Evolutionary conservation across 2,888 invertebrate genomes (phyloP).

Genomic region (Agrilus cyanescens): DNA sequence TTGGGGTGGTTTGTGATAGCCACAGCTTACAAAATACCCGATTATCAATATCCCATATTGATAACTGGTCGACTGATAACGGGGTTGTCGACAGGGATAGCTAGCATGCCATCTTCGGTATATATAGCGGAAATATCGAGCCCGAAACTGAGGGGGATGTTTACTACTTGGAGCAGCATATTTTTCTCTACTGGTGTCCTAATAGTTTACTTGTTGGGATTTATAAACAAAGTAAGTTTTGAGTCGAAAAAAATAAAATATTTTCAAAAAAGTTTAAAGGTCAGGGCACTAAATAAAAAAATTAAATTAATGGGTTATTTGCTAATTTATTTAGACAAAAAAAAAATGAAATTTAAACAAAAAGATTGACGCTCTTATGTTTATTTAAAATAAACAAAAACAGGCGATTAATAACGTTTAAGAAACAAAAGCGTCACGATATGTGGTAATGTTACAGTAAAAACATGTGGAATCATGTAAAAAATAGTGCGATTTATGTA

Average conservation of each 20-base stretch:
- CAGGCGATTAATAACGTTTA: background rate
- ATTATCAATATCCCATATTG: conserved; percentile 28
- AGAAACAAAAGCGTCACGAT: conserved; percentile 1
- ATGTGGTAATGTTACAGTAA: too few relatives aligned
- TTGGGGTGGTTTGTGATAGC: conserved; percentile 42
- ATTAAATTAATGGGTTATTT: too few relatives aligned
- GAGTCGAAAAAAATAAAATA: background rate
- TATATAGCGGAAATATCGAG: conserved; percentile 43
- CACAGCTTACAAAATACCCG: conserved; percentile 25
- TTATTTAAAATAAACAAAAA: background rate
- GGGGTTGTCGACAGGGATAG: conserved; percentile 41
- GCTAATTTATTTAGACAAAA: too few relatives aligned
- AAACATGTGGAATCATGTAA: conserved; percentile 5
- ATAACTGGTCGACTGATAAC: conserved; percentile 38
- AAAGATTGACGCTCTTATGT: too few relatives aligned
- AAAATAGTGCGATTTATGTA: too few relatives aligned
- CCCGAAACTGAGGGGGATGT: conserved; percentile 36
- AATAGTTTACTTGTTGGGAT: conserved; percentile 41
- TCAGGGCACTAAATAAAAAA: too few relatives aligned
- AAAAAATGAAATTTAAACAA: too few relatives aligned
- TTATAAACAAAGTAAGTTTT: conserved; percentile 33
- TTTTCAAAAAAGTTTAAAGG: too few relatives aligned
- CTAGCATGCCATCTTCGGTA: conserved; percentile 42
- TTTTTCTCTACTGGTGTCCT: conserved; percentile 41
- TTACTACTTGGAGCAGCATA: conserved; percentile 44